Evolutionary conservation across 2,888 invertebrate genomes (phyloP), one percentile per base, ranked within the genome.

Genomic region (Apamea epomidion): DNA sequence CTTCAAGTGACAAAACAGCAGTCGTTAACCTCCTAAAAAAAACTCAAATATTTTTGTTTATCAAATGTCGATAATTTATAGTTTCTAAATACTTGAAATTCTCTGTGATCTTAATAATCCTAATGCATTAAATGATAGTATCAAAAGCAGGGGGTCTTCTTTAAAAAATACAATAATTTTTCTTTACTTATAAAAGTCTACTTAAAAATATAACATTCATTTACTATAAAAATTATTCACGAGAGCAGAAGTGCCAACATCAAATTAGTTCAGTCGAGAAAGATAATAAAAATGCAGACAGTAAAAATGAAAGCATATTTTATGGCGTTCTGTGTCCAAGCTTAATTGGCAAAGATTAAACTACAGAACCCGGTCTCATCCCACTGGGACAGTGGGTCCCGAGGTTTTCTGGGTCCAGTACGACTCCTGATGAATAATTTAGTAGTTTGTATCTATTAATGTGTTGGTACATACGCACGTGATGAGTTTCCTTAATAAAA

Each of bases 341-440:
- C 88, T 89, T 90, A 91, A 91, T 92, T 90, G 87, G 86, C 85
- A 86, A 89, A 90, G 90, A 92, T 90, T 90, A 91, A 89, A 88
- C 87, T 87, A 83, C 81, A 83, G 87, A 87, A 83, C 86, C 87
- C 86, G 81, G 80, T 87, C 82, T 91, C 88, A 89, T 88, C 81
- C 91, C 89, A 54, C 77, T 77, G 85, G 86, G 84, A 86, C 87
- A 83, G 79, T 83, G 78, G 67, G 80, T 76, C 88, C 84, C 80
- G 87, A 87, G 88, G 90, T 89, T 90, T 90, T 85, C 85, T 86
- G 72, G 74, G 87, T 76, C 73, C 84, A 77, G 81, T 75, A 85
- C 81, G 80, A 89, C 89, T 83, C 82, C 75, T 89, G 88, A 90
- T 92, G 92, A 92, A 92, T 92, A 88, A 92, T 92, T 92, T 88